Evolutionary conservation across 35 echinoderm and acorn worm species (phyloP), one percentile per base, ranked within the genome.

Genomic region (Nesometra sesokonis): DNA sequence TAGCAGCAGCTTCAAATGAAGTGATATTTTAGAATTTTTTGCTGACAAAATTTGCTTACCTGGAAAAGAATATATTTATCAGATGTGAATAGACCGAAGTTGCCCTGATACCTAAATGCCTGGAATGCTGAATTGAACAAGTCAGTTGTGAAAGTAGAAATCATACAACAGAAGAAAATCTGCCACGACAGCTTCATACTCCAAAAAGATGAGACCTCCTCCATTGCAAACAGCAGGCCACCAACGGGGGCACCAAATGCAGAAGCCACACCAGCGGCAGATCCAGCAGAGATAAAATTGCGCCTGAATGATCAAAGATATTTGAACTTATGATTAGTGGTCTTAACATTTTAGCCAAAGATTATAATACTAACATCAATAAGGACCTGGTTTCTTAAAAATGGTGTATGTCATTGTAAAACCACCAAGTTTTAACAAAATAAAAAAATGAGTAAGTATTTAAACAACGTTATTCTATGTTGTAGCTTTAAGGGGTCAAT

Each of bases 201-300:
- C 96, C 96, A 99, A 46, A 99, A 99, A 30, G 96, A 99, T 33
- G 96, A 99, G 17, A 99, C 96, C 77, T 99, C 96, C 78, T 99
- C 96, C 92, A 99, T 94, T 31, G 96, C 92, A 87, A 99, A 99
- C n/a, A 99, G 78, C 3, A 99, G 85, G 15, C 96, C 96, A 32
- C 96, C 96, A 77, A 99, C 92, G 23, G 96, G 96, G 29, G 96
- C 96, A 88, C 96, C 96, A 88, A 99, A 99, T 52, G 96, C 96
- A 36, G 96, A 99, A 0, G 96, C 96, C 5, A 99, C 96, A 27
- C 96, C 96, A 19, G 96, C 96, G 5, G 96, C 96, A 34, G 96
- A 90, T 47, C 96, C 96, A 0, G 96, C 96, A 34, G 96, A 99
- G 19, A 99, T 99, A 85, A 99, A 99, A 79, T 99, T 99, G 46